Conservation (phyloP, 2,888 invertebrate species). For the Cataglyphis altisquamis region DNA sequence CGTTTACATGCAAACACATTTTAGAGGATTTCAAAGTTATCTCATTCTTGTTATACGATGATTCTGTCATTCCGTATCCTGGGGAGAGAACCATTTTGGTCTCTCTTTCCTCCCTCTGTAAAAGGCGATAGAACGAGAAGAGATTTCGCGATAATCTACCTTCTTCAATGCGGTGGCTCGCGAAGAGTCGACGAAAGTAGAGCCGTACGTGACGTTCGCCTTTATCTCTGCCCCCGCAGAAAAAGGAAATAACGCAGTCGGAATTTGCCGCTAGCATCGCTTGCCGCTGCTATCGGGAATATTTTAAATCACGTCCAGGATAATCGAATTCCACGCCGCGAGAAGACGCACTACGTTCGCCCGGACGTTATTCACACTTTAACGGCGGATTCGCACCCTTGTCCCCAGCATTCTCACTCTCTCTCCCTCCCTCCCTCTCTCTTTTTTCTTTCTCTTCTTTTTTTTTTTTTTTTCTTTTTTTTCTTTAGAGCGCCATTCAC, state of each 20-base stretch:
- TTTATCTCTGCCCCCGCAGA: slow-evolving; percentile 19
- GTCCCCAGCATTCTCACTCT: slow-evolving; percentile 36
- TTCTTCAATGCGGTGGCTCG: not conserved
- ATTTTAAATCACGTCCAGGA: slow-evolving; percentile 71
- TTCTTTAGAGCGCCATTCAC: slow-evolving; percentile 50
- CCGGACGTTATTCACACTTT: slow-evolving; percentile 64
- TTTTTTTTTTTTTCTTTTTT: slow-evolving; percentile 9
- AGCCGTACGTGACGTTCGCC: slow-evolving; percentile 30
- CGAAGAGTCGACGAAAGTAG: slow-evolving; percentile 34
- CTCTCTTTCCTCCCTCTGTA: not conserved
- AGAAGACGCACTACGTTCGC: slow-evolving; percentile 26
- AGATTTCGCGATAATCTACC: slow-evolving; percentile 41
- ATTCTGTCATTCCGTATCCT: too few relatives aligned
- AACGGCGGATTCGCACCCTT: slow-evolving; percentile 62
- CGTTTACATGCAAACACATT: not conserved
- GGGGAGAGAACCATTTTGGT: not conserved
- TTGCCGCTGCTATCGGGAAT: slow-evolving; percentile 58
- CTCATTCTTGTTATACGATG: not conserved
- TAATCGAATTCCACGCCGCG: slow-evolving; percentile 67
- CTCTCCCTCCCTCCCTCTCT: not conserved
- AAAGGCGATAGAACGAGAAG: slow-evolving; percentile 24
- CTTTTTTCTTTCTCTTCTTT: not conserved
- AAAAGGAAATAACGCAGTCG: slow-evolving; percentile 46
- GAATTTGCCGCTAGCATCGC: slow-evolving; percentile 29
- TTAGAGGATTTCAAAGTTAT: slow-evolving; percentile 14